Percentiles rank a stretch among this genome's conserved stretches.
phyloP scores from a whole-genome alignment of 2,888 invertebrate genomes.

The Caprella mutica region DNA sequence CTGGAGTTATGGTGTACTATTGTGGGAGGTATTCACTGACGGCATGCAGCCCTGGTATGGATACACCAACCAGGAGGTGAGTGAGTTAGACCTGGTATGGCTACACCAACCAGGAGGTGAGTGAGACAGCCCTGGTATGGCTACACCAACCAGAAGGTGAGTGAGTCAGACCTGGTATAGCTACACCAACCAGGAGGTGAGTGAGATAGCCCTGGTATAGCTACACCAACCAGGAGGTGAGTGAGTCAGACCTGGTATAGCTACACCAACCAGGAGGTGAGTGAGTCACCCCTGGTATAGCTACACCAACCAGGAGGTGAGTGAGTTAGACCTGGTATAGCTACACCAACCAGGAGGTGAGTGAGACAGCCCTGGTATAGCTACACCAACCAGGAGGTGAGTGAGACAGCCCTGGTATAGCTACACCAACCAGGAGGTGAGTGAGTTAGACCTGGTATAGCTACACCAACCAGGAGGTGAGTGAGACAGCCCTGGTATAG shows the following conservation, averaged over 20 bases:
- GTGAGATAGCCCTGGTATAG: slow-evolving; percentile 90
- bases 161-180: slow-evolving; percentile 75
- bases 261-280: too few species aligned
- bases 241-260: too few species aligned
- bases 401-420: slow-evolving; percentile 84
- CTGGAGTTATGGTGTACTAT: slow-evolving; percentile 97
- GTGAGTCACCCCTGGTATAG: too few species aligned
- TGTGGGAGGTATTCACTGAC: slow-evolving; percentile 98
- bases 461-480: too few species aligned
- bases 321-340: too few species aligned
- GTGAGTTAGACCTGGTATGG: slow-evolving; percentile 63
- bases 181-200: slow-evolving; percentile 91
- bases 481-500: slow-evolving; percentile 84
- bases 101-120: slow-evolving; percentile 95
- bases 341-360: too few species aligned
- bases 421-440: slow-evolving; percentile 92
- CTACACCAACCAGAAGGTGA: slow-evolving; percentile 92
- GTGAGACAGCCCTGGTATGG: slow-evolving; percentile 79
- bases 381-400: slow-evolving; percentile 92
- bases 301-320: too few species aligned
- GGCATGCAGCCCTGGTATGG: slow-evolving; percentile 81
- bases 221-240: slow-evolving; percentile 93
- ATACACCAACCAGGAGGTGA: slow-evolving; percentile 92
- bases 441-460: too few species aligned
- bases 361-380: slow-evolving; percentile 84